Conservation (phyloP, 2,888 invertebrate genomes). For the Philaethria dido region DNA sequence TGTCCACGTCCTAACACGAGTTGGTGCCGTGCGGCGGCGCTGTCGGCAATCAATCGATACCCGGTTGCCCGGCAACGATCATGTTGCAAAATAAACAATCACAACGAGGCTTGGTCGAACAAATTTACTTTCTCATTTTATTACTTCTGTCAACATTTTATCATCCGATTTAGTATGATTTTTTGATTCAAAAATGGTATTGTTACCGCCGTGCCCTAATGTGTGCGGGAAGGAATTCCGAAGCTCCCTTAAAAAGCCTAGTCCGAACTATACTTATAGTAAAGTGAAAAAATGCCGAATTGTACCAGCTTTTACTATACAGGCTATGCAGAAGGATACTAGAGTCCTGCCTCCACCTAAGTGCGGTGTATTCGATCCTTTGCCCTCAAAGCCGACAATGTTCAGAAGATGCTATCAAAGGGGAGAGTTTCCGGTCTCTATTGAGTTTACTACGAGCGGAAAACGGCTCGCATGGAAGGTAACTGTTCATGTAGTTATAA, state of each 20-base stretch:
- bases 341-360: slow-evolving; percentile 88
- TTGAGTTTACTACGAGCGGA: slow-evolving; percentile 87
- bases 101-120: slow-evolving; percentile 69
- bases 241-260: slow-evolving; percentile 78
- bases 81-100: slow-evolving; percentile 84
- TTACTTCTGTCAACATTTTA: slow-evolving; percentile 81
- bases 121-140: slow-evolving; percentile 83
- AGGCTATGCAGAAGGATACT: slow-evolving; percentile 92
- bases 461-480: slow-evolving; percentile 90
- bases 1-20: slow-evolving; percentile 48
- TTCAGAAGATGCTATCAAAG: slow-evolving; percentile 87
- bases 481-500: slow-evolving; percentile 43
- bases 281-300: slow-evolving; percentile 78
- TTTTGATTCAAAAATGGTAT: slow-evolving; percentile 64
- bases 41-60: slow-evolving; percentile 77
- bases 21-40: slow-evolving; percentile 62
- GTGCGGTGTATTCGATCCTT: slow-evolving; percentile 82
- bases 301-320: slow-evolving; percentile 94
- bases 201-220: slow-evolving; percentile 67
- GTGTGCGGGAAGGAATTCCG: slow-evolving; percentile 84
- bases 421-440: slow-evolving; percentile 90
- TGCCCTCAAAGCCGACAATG: slow-evolving; percentile 79
- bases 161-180: slow-evolving; percentile 73
- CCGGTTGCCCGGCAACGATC: slow-evolving; percentile 80
- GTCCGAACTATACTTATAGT: slow-evolving; percentile 76